Evolutionary conservation across 2,888 invertebrate species (phyloP), one percentile per base, ranked within the genome.

Genomic region (Acleris sparsana): DNA sequence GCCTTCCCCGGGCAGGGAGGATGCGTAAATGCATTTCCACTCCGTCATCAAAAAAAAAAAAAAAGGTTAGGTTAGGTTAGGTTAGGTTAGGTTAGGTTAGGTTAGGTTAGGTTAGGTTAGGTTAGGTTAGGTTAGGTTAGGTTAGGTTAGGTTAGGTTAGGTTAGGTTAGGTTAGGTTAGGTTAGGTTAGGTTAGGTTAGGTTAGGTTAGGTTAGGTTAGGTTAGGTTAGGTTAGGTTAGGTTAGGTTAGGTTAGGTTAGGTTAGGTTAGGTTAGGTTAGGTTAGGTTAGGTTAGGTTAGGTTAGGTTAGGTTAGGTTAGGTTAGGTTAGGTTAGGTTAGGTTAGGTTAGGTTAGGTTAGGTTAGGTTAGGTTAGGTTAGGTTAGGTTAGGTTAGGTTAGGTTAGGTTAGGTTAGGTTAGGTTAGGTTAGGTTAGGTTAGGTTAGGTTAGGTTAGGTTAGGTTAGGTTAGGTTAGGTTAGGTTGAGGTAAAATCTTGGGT

Each of bases 281-380:
- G 62, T 62, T 62, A 62, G 62, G 62, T 62, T 62, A 62, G 62
- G 62, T 62, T 62, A 62, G 62, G 62, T 62, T 62, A 62, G 62
- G 62, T 62, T 62, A 62, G 62, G 62, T 62, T 62, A 62, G 62
- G 62, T 62, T 62, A 62, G 62, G 62, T 62, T 62, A 63, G 62
- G 62, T 53, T 53, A 53, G 53, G 58, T 58, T 58, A 58, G 58
- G 58, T 58, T 58, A 58, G 58, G 58, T 58, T 58, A 58, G 58
- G 58, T 58, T 58, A 58, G 58, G 58, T 58, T 58, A 58, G 48
- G 58, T 58, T 58, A 58, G 58, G 58, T 49, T 58, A 58, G 58
- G 58, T 58, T 58, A 58, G 58, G 58, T 58, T 58, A 58, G 58
- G 58, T 58, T 58, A 58, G 58, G 58, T 58, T 58, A 58, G 58